phyloP scores from a whole-genome alignment of 2,797 vertebrate species.

The Garrulus glandarius region DNA sequence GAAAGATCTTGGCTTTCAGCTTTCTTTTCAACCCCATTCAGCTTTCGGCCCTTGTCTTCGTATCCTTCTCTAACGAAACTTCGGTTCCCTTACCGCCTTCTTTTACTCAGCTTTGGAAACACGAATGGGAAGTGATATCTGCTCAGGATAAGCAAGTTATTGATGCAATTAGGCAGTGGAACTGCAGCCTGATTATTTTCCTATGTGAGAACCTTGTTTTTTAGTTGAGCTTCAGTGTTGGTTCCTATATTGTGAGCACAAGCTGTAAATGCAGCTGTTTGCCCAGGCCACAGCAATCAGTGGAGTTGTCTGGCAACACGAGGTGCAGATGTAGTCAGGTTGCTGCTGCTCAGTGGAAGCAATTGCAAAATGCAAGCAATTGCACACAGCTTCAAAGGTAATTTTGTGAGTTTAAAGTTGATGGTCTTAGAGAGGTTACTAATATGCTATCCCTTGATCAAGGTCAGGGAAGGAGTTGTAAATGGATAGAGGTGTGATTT shows the following conservation, averaged over 20 bases:
- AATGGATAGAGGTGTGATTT: background rate
- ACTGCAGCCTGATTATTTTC: background rate
- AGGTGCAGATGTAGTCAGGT: background rate
- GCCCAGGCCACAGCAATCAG: background rate
- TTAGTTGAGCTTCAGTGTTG: background rate
- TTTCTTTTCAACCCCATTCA: background rate
- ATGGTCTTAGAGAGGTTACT: background rate
- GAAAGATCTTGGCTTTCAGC: background rate
- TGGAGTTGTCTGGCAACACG: background rate
- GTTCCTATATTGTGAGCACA: background rate
- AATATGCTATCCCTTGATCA: background rate
- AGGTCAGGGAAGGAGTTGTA: background rate
- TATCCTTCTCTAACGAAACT: background rate
- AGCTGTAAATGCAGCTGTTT: background rate
- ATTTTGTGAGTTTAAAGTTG: background rate
- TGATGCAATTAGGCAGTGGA: fast-evolving
- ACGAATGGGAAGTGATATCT: background rate
- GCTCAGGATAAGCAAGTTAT: background rate
- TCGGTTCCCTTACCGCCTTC: background rate
- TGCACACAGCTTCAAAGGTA: background rate
- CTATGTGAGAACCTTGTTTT: background rate
- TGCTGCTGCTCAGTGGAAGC: background rate
- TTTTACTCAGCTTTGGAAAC: background rate
- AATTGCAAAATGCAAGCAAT: background rate
- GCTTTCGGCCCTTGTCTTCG: background rate